Percentiles rank a stretch among this genome's conserved stretches.
Conservation (phyloP, 2,888 invertebrate genomes). For the Brachylomia viminalis region DNA sequence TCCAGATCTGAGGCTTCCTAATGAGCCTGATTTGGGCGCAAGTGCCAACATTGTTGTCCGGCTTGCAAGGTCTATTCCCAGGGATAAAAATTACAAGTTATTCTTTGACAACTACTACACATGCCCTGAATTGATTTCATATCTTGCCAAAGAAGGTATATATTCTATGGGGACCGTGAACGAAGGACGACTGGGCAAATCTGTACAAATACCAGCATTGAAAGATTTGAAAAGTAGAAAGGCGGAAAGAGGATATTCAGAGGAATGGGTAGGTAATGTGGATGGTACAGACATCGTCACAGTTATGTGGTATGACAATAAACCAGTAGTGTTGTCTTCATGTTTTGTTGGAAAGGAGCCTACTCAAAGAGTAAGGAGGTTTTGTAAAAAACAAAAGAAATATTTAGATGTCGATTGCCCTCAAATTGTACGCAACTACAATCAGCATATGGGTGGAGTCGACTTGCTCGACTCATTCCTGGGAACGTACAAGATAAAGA, state of each 20-base stretch:
- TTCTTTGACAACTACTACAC: slow-evolving; percentile 3
- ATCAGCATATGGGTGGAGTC: no score
- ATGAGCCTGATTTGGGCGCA: slow-evolving; percentile 3
- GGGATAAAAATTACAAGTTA: not conserved
- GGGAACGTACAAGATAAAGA: no score
- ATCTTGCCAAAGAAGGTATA: not conserved
- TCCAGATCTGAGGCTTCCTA: not conserved
- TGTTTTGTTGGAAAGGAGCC: no score
- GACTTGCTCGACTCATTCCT: no score
- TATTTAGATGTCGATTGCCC: no score
- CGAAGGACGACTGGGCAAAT: not conserved
- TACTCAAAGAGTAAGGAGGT: no score
- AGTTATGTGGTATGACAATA: slow-evolving; percentile 6
- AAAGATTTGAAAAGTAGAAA: not conserved
- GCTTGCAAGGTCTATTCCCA: not conserved
- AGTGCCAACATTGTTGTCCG: not conserved
- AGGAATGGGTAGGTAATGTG: not conserved
- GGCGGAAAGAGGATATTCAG: not conserved
- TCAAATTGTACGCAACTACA: no score
- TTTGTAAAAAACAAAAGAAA: no score
- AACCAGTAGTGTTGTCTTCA: not conserved
- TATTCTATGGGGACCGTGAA: not conserved
- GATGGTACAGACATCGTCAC: not conserved
- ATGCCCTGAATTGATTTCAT: slow-evolving; percentile 1
- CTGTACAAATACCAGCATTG: no score